A percentile compares a stretch with the other conserved stretches of the same genome.
Conservation (phyloP, 2,113 vertebrate genomes). For the Enhydra lutris region DNA sequence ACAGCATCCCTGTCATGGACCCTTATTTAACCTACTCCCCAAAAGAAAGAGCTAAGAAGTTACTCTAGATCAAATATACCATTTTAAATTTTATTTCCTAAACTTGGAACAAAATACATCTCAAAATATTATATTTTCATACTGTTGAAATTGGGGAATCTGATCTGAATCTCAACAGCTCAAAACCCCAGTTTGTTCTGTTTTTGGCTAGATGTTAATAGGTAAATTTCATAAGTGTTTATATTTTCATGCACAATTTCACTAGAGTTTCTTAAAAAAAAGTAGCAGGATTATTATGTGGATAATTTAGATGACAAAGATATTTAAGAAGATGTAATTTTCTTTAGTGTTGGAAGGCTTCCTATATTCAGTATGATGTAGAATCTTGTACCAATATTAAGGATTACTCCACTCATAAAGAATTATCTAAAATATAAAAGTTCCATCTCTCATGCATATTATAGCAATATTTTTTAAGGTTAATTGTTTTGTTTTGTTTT, state of each 20-base stretch:
- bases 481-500: not conserved
- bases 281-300: not conserved
- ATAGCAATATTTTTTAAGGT: not conserved
- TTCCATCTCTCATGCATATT: not conserved
- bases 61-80: constrained; percentile 45
- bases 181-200: not conserved
- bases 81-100: constrained; percentile 42
- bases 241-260: constrained; percentile 22
- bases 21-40: constrained; percentile 74
- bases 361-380: not conserved
- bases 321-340: constrained; percentile 35
- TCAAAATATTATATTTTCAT: constrained; percentile 17
- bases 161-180: not conserved
- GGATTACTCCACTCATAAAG: not conserved
- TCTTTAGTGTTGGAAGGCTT: not conserved
- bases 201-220: not conserved
- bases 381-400: not conserved
- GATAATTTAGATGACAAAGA: constrained; percentile 7
- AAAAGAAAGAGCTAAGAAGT: constrained; percentile 74
- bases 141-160: not conserved
- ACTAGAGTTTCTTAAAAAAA: not conserved
- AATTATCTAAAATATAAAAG: not conserved
- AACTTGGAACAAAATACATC: not conserved
- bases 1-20: constrained; percentile 89
- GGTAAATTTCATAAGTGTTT: not conserved